Evolutionary conservation across 2,797 vertebrate species (phyloP), one percentile per base, ranked within the genome.

Genomic region (Ciconia nigra): DNA sequence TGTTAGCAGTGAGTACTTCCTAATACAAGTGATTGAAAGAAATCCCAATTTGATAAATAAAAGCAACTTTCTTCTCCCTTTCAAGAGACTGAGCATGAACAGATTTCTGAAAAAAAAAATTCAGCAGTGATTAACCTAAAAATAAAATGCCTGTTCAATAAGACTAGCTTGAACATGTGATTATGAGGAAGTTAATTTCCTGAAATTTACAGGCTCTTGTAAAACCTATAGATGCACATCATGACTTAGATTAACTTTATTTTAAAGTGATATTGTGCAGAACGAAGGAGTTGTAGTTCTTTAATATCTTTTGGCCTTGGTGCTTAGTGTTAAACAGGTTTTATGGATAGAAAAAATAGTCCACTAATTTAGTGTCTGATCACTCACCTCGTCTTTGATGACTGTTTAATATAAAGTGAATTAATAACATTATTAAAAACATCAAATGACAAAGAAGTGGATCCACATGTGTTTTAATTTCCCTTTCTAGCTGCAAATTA

Each of bases 121-220:
- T 14, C 83, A 83, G 46, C 29, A 82, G 66, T 66, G 74, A 96
- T 92, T 96, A 97, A 87, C 62, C 57, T 91, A 73, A 92, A 96
- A 82, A 85, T 70, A 94, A 83, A 77, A 81, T 4, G 47, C 69
- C 89, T 63, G 69, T 74, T 92, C 84, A 86, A 71, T 87, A 91
- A 83, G 58, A 26, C 63, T 85, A 55, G 69, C 78, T 59, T 65
- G n/a, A 93, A 83, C 76, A 84, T 11, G 21, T 47, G 46, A 94
- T 95, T 83, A 96, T 19, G 54, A 87, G 69, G 61, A 84, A 96
- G 86, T 93, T 97, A 97, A 97, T 98, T 97, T 98, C 94, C 95
- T 94, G 93, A 83, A 91, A 97, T 97, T 97, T 96, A 96, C 74
- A 77, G 88, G 69, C n/a, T 41, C 93, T 44, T 95, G 80, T 95